Evolutionary conservation across 1,140 invertebrate genomes (phyloP).

Genomic region (Hylyphantes graminicola): DNA sequence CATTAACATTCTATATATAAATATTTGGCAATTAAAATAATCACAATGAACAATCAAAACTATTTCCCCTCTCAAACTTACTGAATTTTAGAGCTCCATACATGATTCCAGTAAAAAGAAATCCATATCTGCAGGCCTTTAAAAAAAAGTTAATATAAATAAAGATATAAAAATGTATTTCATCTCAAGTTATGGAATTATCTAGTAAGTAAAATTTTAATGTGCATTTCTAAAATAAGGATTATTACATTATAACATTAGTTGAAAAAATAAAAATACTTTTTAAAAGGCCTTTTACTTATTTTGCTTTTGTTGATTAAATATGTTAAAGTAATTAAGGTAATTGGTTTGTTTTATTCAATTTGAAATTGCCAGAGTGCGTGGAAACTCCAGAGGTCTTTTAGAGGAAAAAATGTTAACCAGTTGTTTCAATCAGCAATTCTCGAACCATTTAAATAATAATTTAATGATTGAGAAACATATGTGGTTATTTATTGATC

Average conservation of each 20-base stretch:
- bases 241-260: background rate
- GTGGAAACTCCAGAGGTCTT: too few relatives aligned
- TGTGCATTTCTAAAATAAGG: background rate
- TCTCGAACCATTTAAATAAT: too few relatives aligned
- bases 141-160: background rate
- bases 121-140: slow-evolving; percentile 39
- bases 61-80: slow-evolving; percentile 11
- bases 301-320: background rate
- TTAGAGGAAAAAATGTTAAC: too few relatives aligned
- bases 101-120: slow-evolving; percentile 31
- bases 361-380: too few relatives aligned
- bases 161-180: background rate
- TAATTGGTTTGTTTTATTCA: too few relatives aligned
- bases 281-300: slow-evolving; percentile 2
- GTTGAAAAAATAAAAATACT: background rate
- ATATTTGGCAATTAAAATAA: background rate
- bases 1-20: too few relatives aligned
- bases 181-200: background rate
- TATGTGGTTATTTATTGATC: too few relatives aligned
- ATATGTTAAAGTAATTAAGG: too few relatives aligned
- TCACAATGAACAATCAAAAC: background rate
- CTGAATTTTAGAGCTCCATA: slow-evolving; percentile 45
- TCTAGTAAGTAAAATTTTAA: background rate
- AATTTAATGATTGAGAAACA: too few relatives aligned
- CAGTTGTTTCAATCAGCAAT: too few relatives aligned